phyloP scores from a whole-genome alignment of 2,797 vertebrate species.

The Iguana delicatissima region DNA sequence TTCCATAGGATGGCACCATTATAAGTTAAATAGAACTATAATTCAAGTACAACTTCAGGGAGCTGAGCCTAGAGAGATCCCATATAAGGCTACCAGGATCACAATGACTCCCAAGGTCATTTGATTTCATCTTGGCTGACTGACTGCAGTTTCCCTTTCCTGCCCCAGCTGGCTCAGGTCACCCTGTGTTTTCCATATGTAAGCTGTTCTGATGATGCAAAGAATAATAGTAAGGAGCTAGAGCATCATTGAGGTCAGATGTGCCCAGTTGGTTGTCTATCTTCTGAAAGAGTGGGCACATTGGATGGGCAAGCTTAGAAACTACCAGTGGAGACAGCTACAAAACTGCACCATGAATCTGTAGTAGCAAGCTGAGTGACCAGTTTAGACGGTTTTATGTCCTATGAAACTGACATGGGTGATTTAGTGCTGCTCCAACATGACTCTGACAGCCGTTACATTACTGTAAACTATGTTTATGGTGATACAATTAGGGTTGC shows the following conservation, averaged over 20 bases:
- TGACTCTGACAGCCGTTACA: conserved; percentile 52
- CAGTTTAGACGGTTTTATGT: background rate
- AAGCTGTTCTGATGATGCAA: background rate
- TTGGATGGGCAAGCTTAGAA: background rate
- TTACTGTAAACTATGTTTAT: conserved; percentile 69
- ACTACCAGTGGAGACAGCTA: background rate
- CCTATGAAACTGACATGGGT: conserved; percentile 23
- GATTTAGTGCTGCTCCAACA: conserved; percentile 65
- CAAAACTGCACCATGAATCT: background rate
- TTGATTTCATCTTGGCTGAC: background rate
- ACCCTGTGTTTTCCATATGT: background rate
- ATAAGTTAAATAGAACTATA: too few species aligned
- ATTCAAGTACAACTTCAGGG: background rate
- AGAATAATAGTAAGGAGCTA: background rate
- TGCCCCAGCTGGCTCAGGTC: background rate
- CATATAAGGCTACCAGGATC: background rate
- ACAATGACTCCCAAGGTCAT: background rate
- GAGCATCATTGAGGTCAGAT: background rate
- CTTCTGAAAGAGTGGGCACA: background rate
- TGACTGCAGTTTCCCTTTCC: background rate
- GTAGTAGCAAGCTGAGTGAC: background rate
- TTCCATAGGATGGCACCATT: too few species aligned
- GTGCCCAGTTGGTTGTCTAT: background rate
- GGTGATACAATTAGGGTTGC: conserved; percentile 68
- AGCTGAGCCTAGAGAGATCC: background rate